A percentile compares a stretch with the other conserved stretches of the same genome.
These are phyloP conservation scores for Platorchestia sp. DNA, from an alignment of 1,140 invertebrate species.

Conservation along the genomic window DNA sequence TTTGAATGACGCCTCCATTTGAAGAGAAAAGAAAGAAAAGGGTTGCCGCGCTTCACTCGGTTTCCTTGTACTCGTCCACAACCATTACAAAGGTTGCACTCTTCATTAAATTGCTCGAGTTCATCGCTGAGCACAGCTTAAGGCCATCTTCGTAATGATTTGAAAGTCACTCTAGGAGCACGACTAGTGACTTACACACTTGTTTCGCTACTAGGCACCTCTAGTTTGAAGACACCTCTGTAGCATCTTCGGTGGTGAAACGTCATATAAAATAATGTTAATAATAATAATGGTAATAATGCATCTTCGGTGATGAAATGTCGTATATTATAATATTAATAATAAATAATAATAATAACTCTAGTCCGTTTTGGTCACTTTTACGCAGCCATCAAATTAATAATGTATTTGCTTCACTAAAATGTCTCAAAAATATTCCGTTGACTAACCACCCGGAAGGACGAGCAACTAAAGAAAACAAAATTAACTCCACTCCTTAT, in stretches of 20 bases:
- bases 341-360: too few species aligned
- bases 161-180: not conserved
- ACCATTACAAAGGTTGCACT: not conserved
- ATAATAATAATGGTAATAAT: too few species aligned
- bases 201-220: too few species aligned
- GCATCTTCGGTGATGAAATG: too few species aligned
- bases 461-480: not conserved
- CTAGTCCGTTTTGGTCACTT: not conserved
- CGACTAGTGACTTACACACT: not conserved
- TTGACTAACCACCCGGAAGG: not conserved
- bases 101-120: not conserved
- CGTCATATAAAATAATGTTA: too few species aligned
- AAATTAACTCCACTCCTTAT: not conserved
- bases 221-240: too few species aligned
- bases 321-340: too few species aligned
- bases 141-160: not conserved
- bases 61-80: not conserved
- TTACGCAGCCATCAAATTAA: not conserved
- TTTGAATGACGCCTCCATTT: constrained; percentile 31
- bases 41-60: not conserved
- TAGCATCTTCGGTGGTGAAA: too few species aligned
- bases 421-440: not conserved
- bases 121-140: not conserved
- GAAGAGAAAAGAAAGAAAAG: not conserved
- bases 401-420: not conserved